phyloP scores from a whole-genome alignment of 2,113 vertebrate genomes.

The Halichoeres trimaculatus region DNA sequence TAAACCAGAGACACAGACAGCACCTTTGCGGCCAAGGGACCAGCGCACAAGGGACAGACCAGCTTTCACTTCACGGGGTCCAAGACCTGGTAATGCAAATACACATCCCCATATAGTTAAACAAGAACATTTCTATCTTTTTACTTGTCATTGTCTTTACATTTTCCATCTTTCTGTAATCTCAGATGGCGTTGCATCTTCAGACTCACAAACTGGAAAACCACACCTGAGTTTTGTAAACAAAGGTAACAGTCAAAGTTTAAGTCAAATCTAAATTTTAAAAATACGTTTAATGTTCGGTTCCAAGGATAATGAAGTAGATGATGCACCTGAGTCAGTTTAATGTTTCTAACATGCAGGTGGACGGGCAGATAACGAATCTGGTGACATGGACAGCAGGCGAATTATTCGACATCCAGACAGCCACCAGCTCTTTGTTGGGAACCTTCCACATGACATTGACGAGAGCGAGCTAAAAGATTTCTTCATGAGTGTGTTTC shows the following conservation, averaged over 20 bases:
- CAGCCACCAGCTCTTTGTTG: conserved; percentile 97
- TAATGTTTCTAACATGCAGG: conserved; percentile 67
- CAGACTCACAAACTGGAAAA: conserved; percentile 82
- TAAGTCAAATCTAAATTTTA: not conserved
- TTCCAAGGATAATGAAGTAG: not conserved
- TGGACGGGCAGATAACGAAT: conserved; percentile 87
- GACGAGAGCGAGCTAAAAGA: conserved; percentile 95
- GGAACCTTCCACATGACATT: conserved; percentile 94
- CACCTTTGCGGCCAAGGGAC: conserved; percentile 89
- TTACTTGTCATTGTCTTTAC: conserved; percentile 5
- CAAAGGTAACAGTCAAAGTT: conserved; percentile 73
- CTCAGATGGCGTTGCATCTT: conserved; percentile 78
- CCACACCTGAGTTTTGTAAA: conserved; percentile 82
- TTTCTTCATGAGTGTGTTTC: conserved; percentile 94
- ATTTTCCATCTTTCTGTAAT: conserved; percentile 1
- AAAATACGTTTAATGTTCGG: not conserved
- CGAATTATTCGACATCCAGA: conserved; percentile 93
- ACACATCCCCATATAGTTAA: not conserved
- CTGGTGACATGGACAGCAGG: conserved; percentile 90
- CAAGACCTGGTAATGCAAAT: conserved; percentile 86
- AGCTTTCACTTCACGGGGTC: conserved; percentile 87
- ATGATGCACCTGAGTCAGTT: not conserved
- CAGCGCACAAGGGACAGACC: conserved; percentile 93
- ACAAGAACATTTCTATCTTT: not conserved
- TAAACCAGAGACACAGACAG: conserved; percentile 89